Percentiles rank a stretch among this genome's conserved stretches.
phyloP scores from a whole-genome alignment of 2,888 invertebrate species.

The Pollenia labialis region DNA sequence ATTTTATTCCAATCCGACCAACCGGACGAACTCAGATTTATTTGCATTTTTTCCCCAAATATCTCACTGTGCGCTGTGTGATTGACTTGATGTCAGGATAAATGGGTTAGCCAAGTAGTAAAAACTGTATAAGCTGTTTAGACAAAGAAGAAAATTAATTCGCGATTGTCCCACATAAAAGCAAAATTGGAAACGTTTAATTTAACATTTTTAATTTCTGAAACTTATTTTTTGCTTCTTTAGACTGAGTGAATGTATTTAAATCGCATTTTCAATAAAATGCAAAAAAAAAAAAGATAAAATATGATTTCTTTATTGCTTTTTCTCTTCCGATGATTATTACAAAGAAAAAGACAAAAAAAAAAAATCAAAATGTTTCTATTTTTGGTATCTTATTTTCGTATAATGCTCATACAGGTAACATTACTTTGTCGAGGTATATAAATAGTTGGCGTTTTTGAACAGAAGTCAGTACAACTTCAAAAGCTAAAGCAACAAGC shows the following conservation, averaged over 20 bases:
- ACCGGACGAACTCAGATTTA: no score
- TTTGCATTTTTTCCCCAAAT: no score
- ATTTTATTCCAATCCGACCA: no score
- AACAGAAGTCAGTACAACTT: slow-evolving; percentile 78
- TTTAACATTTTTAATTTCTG: not conserved
- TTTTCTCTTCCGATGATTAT: slow-evolving; percentile 11
- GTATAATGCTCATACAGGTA: slow-evolving; percentile 63
- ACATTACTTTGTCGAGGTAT: slow-evolving; percentile 73
- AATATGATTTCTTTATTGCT: slow-evolving; percentile 15
- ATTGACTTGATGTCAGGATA: no score
- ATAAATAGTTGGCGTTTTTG: slow-evolving; percentile 76
- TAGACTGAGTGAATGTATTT: slow-evolving; percentile 13
- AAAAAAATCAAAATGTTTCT: slow-evolving; percentile 2
- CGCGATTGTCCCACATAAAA: no score
- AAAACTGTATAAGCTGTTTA: no score
- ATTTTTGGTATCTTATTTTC: slow-evolving; percentile 18
- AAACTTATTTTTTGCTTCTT: not conserved
- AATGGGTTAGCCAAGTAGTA: no score
- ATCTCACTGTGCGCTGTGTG: no score
- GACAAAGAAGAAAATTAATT: no score
- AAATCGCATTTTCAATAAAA: slow-evolving; percentile 8
- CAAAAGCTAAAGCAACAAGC: slow-evolving; percentile 73
- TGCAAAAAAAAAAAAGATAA: slow-evolving; percentile 10
- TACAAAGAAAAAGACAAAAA: not conserved
- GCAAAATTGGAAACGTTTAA: no score